Conservation (phyloP, 2,113 vertebrate species). For the pig (Sus scrofa) region T2T-Sscrofa CM000812.6:173558501-173559000, state of each 20-base stretch:
- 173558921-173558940: neutral
- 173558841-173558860: neutral
- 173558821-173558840: neutral
- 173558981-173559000: neutral
- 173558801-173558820: neutral
- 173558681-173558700: neutral
- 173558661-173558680: neutral
- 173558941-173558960: neutral
- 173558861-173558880: neutral
- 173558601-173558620: neutral
- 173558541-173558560: neutral
- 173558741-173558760: neutral
- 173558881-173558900: neutral
- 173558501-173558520: no score
- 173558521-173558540: neutral
- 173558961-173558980: neutral
- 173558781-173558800: fast-evolving
- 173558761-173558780: neutral
- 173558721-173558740: no score
- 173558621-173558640: neutral
- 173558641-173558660: neutral
- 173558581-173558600: neutral
- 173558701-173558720: neutral
- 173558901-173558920: neutral
- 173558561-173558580: neutral